Evolutionary conservation across 2,797 vertebrate genomes (phyloP), one percentile per base, ranked within the genome.

Genomic region (Enteromius paludinosus): DNA sequence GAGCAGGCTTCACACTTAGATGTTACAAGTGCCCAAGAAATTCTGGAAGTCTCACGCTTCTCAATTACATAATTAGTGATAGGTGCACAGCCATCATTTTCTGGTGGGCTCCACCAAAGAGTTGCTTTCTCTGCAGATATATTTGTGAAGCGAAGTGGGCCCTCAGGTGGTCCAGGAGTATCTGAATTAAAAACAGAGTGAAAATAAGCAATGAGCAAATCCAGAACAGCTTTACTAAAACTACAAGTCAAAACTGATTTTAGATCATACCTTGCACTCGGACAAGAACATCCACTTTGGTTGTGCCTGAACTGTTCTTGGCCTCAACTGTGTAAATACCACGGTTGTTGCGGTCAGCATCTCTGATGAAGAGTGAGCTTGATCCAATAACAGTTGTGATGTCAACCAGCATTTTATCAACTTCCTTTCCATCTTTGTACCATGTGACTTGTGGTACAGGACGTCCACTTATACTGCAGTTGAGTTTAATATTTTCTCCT

Each of bases 61-160:
- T 99, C 98, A 92, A 99, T 96, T 59, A 97, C 87, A 78, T 99
- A 99, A 90, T 97, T 95, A 74, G 93, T 97, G 85, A 99, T 89
- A 20, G 94, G 94, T 79, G 97, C 93, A 84, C 98, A 99, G 75
- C 98, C 98, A 9, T 99, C 98, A 45, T 99, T 99, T 84, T 95
- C 96, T 0, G 98, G 98, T n/a, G 97, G 96, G 45, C 97, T 97
- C 98, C 98, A 99, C 97, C 97, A 99, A 71, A 99, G 93, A 0
- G 96, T 97, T 90, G 97, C 95, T 92, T 98, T 99, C 89, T 99
- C 97, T 72, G 97, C 96, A 5, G 95, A 97, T 84, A 99, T 95
- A 73, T 96, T 97, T 9, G 97, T 99, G 91, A 98, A 99, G 82
- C 97, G 95, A 91, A 99, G 96, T 8, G 97, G 98, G 88, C 98